Conservation (phyloP, 2,888 invertebrate genomes). For the Rhamphomyia laevipes region DNA sequence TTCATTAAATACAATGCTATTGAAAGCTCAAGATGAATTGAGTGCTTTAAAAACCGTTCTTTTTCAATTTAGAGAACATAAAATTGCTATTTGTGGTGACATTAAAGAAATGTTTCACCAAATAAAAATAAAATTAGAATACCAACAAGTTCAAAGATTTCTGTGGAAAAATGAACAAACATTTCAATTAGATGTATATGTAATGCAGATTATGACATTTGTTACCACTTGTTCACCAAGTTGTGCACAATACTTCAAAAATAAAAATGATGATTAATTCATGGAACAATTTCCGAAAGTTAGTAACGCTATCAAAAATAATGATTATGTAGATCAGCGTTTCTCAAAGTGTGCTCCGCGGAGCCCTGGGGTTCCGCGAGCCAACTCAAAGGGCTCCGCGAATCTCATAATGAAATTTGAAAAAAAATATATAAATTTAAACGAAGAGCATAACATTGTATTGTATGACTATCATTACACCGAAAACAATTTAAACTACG, state of each 20-base stretch:
- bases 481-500: too few species aligned
- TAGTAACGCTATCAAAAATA: too few species aligned
- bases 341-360: too few species aligned
- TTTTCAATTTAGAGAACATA: constrained; percentile 26
- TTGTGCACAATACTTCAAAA: constrained; percentile 11
- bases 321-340: too few species aligned
- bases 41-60: constrained; percentile 25
- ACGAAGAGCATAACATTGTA: too few species aligned
- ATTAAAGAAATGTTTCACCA: constrained; percentile 18
- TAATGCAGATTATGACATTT: constrained; percentile 13
- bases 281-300: too few species aligned
- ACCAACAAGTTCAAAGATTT: constrained; percentile 20
- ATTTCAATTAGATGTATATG: constrained; percentile 3
- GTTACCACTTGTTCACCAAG: constrained; percentile 11
- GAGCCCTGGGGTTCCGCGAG: too few species aligned
- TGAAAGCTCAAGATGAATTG: constrained; percentile 25
- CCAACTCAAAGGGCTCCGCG: too few species aligned
- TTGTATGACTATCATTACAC: too few species aligned
- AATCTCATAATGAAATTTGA: too few species aligned
- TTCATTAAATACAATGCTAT: constrained; percentile 21
- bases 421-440: too few species aligned
- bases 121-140: constrained; percentile 15
- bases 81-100: constrained; percentile 24
- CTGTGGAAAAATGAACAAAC: constrained; percentile 14
- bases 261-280: background rate